A percentile compares a stretch with the other conserved stretches of the same genome.
Evolutionary conservation across 2,797 vertebrate species (phyloP).

Genomic region (Channallabes apus): DNA sequence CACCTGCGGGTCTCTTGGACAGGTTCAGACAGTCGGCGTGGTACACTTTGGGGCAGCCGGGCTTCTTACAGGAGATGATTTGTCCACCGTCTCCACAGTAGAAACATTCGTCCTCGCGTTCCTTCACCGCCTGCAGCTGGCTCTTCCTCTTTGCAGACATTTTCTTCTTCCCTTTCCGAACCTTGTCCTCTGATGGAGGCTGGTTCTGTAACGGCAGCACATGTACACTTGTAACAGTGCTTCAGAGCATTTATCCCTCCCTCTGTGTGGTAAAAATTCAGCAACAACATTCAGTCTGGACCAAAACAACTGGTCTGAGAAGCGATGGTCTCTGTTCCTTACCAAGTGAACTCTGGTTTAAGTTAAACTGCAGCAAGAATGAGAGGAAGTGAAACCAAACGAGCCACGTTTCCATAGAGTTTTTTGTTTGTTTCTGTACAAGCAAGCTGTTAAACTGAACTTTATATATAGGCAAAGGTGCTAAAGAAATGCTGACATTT

Average conservation of each 20-base stretch:
- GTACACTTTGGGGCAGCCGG: slow-evolving; percentile 96
- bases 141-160: slow-evolving; percentile 84
- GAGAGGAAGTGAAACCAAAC: not conserved
- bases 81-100: slow-evolving; percentile 96
- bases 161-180: slow-evolving; percentile 85
- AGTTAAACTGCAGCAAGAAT: not conserved
- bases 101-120: slow-evolving; percentile 96
- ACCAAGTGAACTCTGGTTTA: not conserved
- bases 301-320: not conserved
- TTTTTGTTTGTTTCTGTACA: not conserved
- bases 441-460: not conserved
- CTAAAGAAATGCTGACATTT: not conserved
- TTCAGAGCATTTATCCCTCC: no score
- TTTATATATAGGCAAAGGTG: not conserved
- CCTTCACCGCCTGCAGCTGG: slow-evolving; percentile 87
- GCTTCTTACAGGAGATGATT: slow-evolving; percentile 95
- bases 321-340: not conserved
- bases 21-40: slow-evolving; percentile 97
- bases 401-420: not conserved
- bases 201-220: slow-evolving; percentile 78
- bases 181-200: slow-evolving; percentile 84
- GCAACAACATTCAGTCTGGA: not conserved
- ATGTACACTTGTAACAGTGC: not conserved
- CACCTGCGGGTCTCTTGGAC: slow-evolving; percentile 94
- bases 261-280: not conserved